Evolutionary conservation across 2,797 vertebrate genomes (phyloP).

Genomic region (Anniella stebbinsi): DNA sequence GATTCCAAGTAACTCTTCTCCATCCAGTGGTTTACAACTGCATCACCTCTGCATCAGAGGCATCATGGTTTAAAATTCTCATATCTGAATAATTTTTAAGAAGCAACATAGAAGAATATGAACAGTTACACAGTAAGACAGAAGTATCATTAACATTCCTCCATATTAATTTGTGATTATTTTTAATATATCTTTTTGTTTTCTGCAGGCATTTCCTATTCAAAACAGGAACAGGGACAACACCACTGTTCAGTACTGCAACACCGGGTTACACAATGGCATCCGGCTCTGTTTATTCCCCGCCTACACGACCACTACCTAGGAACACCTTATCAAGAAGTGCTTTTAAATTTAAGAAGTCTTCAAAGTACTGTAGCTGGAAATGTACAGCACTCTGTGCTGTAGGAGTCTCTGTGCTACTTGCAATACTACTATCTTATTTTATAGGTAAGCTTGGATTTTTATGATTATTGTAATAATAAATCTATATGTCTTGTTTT

Average conservation of each 20-base stretch:
- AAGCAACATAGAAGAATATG: constrained; percentile 20
- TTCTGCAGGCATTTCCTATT: constrained; percentile 96
- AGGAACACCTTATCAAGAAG: constrained; percentile 96
- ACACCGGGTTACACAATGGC: constrained; percentile 99
- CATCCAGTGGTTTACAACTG: accelerated
- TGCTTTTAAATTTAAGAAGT: constrained; percentile 99
- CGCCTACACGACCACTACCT: constrained; percentile 95
- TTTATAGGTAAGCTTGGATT: constrained; percentile 90
- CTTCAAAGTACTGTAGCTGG: constrained; percentile 98
- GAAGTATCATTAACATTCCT: neutral
- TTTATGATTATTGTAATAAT: neutral
- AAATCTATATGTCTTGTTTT: neutral
- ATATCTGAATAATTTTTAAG: constrained; percentile 10
- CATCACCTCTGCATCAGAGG: constrained; percentile 7
- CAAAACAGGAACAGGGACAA: constrained; percentile 98
- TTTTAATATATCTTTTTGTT: constrained; percentile 56
- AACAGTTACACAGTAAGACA: neutral
- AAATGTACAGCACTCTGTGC: constrained; percentile 97
- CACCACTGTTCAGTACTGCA: constrained; percentile 96
- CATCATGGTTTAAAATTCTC: neutral
- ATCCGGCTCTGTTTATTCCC: constrained; percentile 96
- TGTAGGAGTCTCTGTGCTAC: constrained; percentile 92
- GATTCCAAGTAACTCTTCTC: neutral
- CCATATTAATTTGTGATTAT: constrained; percentile 25
- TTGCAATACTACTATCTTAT: constrained; percentile 96